phyloP scores from a whole-genome alignment of 2,888 invertebrate species.

The Drosophila fungiperda region DNA sequence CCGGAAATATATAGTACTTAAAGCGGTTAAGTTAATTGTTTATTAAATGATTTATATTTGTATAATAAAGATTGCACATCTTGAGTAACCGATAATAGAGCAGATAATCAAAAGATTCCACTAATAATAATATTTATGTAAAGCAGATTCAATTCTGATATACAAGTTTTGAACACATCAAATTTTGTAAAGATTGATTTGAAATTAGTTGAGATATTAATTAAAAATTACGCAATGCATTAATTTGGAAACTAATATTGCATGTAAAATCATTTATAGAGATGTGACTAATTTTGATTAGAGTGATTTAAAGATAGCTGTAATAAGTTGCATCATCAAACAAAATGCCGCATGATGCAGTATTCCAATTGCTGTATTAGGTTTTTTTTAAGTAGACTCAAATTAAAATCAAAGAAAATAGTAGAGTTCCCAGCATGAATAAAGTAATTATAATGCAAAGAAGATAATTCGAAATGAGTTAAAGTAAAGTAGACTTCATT shows the following conservation, averaged over 20 bases:
- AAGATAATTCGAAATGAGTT: not conserved
- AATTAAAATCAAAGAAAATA: not conserved
- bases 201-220: not conserved
- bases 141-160: not conserved
- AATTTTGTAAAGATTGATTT: not conserved
- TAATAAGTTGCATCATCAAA: not conserved
- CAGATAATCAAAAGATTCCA: not conserved
- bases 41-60: not conserved
- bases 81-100: not conserved
- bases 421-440: not conserved
- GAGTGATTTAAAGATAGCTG: not conserved
- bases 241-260: not conserved
- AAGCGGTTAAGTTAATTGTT: no score
- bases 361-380: not conserved
- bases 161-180: not conserved
- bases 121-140: not conserved
- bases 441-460: conserved; percentile 1
- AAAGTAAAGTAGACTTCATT: no score
- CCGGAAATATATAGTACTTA: no score
- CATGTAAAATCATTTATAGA: not conserved
- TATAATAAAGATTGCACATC: not conserved
- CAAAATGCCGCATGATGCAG: not conserved
- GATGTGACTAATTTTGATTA: not conserved
- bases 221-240: not conserved
- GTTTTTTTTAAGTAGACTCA: not conserved